phyloP scores from a whole-genome alignment of 2,888 invertebrate genomes.

The Tachina fera region DNA sequence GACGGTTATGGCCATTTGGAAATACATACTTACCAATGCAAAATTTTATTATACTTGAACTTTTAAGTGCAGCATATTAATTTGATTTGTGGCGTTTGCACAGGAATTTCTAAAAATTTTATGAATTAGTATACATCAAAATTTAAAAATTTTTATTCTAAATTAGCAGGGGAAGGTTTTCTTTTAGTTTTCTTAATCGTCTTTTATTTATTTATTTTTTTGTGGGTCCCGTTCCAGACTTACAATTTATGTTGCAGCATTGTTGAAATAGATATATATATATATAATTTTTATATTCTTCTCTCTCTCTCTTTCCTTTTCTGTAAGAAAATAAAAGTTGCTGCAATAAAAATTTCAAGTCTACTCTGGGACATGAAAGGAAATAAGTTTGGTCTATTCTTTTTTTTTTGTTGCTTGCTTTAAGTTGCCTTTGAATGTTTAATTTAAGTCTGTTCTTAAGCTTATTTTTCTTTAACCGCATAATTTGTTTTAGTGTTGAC shows the following conservation, averaged over 20 bases:
- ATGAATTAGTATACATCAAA: conserved; percentile 3
- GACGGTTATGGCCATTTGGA: conserved; percentile 60
- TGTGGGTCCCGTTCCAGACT: no score
- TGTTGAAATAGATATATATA: no score
- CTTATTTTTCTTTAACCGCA: neutral
- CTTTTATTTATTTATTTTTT: no score
- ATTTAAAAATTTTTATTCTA: neutral
- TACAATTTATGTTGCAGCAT: no score
- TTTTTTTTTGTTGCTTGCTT: neutral
- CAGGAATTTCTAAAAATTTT: neutral
- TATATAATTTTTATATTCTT: no score
- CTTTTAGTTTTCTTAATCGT: conserved; percentile 21
- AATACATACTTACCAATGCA: conserved; percentile 24
- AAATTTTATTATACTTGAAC: conserved; percentile 15
- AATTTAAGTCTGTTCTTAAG: conserved; percentile 4
- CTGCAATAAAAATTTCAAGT: no score
- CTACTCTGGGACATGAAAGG: no score
- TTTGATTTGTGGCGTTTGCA: conserved; percentile 10
- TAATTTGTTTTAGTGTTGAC: conserved; percentile 38
- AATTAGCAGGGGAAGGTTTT: conserved; percentile 38
- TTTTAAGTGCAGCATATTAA: conserved; percentile 3
- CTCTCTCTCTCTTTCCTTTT: no score
- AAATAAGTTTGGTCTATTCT: neutral
- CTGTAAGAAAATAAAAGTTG: no score
- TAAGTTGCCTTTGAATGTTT: conserved; percentile 17